Conservation (phyloP, 2,888 invertebrate species). For the Orchesella flavescens region DNA sequence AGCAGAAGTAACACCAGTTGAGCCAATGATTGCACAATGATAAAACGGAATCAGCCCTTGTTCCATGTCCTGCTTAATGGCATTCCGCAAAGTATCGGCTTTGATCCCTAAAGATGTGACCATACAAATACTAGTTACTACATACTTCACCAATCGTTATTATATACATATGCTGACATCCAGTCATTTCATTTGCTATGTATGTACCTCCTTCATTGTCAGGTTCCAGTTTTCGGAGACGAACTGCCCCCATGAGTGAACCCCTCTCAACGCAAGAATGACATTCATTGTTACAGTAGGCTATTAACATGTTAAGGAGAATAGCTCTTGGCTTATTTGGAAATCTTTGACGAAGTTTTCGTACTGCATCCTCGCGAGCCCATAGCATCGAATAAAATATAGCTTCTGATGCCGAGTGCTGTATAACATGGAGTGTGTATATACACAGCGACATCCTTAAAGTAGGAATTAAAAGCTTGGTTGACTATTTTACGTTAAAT, state of each 20-base stretch:
- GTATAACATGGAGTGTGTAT: not conserved
- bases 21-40: slow-evolving; percentile 65
- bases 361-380: slow-evolving; percentile 65
- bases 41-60: slow-evolving; percentile 65
- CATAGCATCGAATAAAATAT: slow-evolving; percentile 66
- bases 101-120: slow-evolving; percentile 7
- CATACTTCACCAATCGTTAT: not conserved
- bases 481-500: too few species aligned
- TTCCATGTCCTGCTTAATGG: slow-evolving; percentile 58
- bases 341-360: not conserved
- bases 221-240: slow-evolving; percentile 55
- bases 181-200: not conserved
- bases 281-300: slow-evolving; percentile 63
- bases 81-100: slow-evolving; percentile 44
- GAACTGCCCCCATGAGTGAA: slow-evolving; percentile 57
- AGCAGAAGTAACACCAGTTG: slow-evolving; percentile 64
- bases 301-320: slow-evolving; percentile 59
- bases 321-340: slow-evolving; percentile 51
- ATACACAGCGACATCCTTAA: too few species aligned
- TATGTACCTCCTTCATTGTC: slow-evolving; percentile 46
- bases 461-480: too few species aligned
- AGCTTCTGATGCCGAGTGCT: slow-evolving; percentile 68
- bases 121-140: too few species aligned
- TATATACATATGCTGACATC: not conserved
- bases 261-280: slow-evolving; percentile 68